These are phyloP conservation scores for Gastrophryne carolinensis DNA, from an alignment of 2,797 vertebrate genomes.

Conservation along the genomic window DNA sequence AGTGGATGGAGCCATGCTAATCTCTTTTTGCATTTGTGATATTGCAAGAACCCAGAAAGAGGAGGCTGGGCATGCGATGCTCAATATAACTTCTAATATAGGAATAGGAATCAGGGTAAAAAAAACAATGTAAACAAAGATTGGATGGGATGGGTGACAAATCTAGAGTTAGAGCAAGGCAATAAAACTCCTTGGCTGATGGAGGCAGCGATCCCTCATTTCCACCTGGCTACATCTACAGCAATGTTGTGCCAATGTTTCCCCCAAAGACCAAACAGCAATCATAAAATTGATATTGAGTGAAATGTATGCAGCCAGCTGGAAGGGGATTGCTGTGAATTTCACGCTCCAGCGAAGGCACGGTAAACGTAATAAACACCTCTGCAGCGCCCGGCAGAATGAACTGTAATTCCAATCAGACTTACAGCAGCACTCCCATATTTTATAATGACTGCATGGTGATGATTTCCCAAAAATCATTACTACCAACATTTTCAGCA, in stretches of 20 bases:
- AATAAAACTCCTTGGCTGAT: not conserved
- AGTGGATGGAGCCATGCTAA: no score
- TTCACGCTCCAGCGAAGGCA: slow-evolving; percentile 9
- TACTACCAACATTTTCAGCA: not conserved
- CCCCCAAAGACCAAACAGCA: not conserved
- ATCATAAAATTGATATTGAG: slow-evolving; percentile 25
- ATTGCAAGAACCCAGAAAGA: no score
- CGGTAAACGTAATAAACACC: slow-evolving; percentile 34
- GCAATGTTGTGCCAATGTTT: not conserved
- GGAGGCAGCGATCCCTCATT: not conserved
- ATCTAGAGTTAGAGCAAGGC: no score
- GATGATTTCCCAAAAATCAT: slow-evolving; percentile 14
- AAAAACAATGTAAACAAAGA: no score
- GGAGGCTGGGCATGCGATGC: no score
- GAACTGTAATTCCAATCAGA: slow-evolving; percentile 20
- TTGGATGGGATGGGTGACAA: no score
- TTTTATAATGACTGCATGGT: slow-evolving; percentile 17
- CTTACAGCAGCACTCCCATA: slow-evolving; percentile 5
- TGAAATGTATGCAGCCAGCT: slow-evolving; percentile 15
- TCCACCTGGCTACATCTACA: not conserved
- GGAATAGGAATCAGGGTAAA: no score
- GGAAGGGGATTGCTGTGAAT: slow-evolving; percentile 7
- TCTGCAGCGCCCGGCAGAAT: slow-evolving; percentile 9
- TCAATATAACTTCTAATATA: no score
- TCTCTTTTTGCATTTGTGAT: no score